phyloP scores from a whole-genome alignment of 2,797 vertebrate species.

The Tauraco hartlaubi region DNA sequence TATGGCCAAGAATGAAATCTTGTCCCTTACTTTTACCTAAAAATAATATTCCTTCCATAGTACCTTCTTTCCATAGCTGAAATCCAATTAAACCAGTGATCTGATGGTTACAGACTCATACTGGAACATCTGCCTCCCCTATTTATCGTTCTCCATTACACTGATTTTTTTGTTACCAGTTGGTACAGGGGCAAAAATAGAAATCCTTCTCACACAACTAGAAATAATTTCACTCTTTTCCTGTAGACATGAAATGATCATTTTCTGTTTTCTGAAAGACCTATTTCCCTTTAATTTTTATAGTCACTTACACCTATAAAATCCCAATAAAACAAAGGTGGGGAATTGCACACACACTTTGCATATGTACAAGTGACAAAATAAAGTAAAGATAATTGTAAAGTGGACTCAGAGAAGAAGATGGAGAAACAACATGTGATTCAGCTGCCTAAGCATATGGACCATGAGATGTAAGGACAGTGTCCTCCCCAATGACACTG shows the following conservation, averaged over 20 bases:
- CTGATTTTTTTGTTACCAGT: background rate
- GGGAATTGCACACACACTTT: background rate
- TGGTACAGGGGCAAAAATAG: background rate
- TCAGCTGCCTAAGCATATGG: background rate
- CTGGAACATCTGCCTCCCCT: background rate
- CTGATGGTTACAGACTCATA: background rate
- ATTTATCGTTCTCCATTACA: background rate
- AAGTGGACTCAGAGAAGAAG: background rate
- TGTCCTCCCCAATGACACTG: background rate
- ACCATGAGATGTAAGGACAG: background rate
- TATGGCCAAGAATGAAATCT: background rate
- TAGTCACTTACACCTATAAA: background rate
- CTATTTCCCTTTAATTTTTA: background rate
- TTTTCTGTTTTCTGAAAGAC: background rate
- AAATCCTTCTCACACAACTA: background rate
- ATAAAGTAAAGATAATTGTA: background rate
- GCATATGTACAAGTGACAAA: background rate
- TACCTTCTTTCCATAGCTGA: background rate
- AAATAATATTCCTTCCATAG: background rate
- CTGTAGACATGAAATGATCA: background rate
- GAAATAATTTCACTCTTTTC: background rate
- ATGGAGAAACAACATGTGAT: accelerated
- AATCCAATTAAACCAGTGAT: background rate
- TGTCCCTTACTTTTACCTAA: background rate
- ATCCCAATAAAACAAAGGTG: background rate